Base-by-base conservation (phyloP, 1,140 invertebrate genomes). In the Eumeta japonica region DNA sequence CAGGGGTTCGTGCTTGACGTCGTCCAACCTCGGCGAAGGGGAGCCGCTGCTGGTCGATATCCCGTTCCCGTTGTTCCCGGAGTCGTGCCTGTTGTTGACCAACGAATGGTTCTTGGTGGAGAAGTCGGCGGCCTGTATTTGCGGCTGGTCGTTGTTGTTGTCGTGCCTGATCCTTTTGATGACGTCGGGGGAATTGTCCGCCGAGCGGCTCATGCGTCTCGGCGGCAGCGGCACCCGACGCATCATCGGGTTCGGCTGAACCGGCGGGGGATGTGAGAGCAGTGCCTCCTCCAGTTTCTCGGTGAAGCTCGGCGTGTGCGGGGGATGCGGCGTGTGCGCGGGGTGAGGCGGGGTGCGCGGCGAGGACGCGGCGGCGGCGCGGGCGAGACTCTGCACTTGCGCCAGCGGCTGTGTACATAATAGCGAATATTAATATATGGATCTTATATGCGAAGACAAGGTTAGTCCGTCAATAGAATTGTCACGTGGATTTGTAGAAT, bases 1-100 rank as follows among this genome's bases (percentile, higher is more conserved):
- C 60, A 89, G 79, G 0, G 88, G 88, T 68, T 90, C 88, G 41
- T 86, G 83, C 68, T 90, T 90, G 24, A 90, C 85, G 38, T 84
- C 81, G 16, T 87, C 84, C 3, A 75, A 65, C 39, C 70, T 45
- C 19, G 77, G 56, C 13, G 82, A 83, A 7, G 81, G 80, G 38
- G 82, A 82, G 28, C 79, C 81, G 57, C 75, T 75, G 43, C 77
- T 77, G 17, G 79, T 79, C 38, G 79, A 81, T 17, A 77, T 75
- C 10, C 76, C 75, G 29, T 66, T 73, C 3, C 76, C 71, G 36
- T 67, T 62, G 44, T 75, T 77, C 33, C 71, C 70, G 12, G 58
- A 52, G 34, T 70, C 63, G 35, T 74, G 64, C 27, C 71, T 48
- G 59, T 77, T 50, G 70, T 76, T 66, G 31, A 58, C 64, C 46